Evolutionary conservation across 1,140 invertebrate genomes (phyloP).

Genomic region (Pseudomyrmex sp.): DNA sequence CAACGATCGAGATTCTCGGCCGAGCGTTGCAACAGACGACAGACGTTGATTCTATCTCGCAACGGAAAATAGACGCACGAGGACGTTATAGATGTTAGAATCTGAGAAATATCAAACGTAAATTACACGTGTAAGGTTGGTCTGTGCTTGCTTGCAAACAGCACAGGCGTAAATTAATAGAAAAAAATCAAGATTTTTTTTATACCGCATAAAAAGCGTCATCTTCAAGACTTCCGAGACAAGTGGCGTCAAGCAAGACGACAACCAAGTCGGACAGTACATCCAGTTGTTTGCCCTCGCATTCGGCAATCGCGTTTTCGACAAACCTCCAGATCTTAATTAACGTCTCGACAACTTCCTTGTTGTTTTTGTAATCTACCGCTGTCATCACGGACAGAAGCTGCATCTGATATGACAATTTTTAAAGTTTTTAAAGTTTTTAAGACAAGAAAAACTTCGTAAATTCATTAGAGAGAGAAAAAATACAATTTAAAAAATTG

Average conservation of each 20-base stretch:
- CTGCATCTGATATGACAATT: constrained; percentile 61
- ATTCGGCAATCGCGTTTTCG: constrained; percentile 70
- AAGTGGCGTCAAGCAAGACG: constrained; percentile 60
- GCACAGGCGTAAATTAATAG: not conserved
- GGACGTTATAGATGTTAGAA: constrained; percentile 69
- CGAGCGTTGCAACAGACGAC: constrained; percentile 71
- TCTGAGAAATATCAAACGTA: constrained; percentile 67
- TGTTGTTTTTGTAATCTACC: constrained; percentile 56
- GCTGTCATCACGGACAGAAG: constrained; percentile 62
- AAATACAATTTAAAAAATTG: too few relatives aligned
- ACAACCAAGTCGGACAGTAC: constrained; percentile 72
- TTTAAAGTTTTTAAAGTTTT: not conserved
- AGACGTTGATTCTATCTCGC: constrained; percentile 69
- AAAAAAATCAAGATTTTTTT: not conserved
- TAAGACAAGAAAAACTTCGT: not conserved
- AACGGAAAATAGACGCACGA: constrained; percentile 58
- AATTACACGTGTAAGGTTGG: not conserved
- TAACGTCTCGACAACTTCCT: constrained; percentile 62
- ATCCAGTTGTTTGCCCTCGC: constrained; percentile 69
- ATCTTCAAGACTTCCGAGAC: constrained; percentile 56
- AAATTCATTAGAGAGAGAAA: not conserved
- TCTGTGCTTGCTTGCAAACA: not conserved
- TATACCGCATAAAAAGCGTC: constrained; percentile 55
- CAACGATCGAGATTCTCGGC: constrained; percentile 33
- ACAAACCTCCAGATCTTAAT: constrained; percentile 76